Percentiles rank a stretch among this genome's conserved stretches.
phyloP scores from a whole-genome alignment of 2,113 vertebrate genomes.

The Chionis minor region DNA sequence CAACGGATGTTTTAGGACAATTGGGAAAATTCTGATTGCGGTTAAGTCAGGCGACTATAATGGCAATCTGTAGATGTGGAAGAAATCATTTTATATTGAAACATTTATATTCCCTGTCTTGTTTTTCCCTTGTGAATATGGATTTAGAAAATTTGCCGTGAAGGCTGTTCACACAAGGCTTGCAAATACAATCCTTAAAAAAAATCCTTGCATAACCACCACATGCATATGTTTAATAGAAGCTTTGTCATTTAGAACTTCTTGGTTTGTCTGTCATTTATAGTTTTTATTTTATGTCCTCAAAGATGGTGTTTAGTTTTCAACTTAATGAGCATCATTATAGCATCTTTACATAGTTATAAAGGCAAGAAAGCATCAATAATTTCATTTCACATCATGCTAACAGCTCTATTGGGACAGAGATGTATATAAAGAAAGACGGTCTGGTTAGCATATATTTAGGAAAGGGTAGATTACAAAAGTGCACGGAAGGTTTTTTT shows the following conservation, averaged over 20 bases:
- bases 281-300: background rate
- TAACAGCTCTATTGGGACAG: background rate
- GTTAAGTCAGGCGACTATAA: background rate
- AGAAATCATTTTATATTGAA: background rate
- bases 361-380: background rate
- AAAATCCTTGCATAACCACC: background rate
- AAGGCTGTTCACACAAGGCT: background rate
- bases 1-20: background rate
- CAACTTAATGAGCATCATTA: background rate
- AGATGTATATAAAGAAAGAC: background rate
- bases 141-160: background rate
- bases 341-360: background rate
- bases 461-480: background rate
- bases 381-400: background rate
- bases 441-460: background rate
- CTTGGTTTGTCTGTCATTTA: background rate
- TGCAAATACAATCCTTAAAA: background rate
- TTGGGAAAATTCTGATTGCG: background rate
- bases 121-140: background rate
- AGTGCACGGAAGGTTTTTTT: accelerated
- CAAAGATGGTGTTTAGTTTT: background rate
- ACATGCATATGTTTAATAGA: background rate
- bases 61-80: background rate
- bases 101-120: background rate
- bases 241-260: background rate